These are phyloP conservation scores for Nephrotoma appendiculata DNA, from an alignment of 2,888 invertebrate species.

Conservation along the genomic window DNA sequence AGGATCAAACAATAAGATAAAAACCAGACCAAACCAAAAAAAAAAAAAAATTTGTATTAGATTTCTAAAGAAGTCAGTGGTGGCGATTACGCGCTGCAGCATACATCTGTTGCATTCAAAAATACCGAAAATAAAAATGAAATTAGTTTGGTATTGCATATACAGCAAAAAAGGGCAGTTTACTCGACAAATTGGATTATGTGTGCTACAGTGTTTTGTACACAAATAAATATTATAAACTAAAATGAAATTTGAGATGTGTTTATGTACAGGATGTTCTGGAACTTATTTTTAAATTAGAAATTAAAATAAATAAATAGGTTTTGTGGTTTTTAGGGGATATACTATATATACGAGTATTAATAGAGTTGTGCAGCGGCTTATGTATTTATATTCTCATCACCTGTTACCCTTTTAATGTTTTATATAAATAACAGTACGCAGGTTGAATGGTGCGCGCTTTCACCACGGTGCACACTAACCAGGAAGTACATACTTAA, in stretches of 20 bases:
- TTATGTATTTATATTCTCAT: not conserved
- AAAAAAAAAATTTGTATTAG: not conserved
- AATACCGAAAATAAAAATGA: not conserved
- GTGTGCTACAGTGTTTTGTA: not conserved
- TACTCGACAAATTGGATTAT: not conserved
- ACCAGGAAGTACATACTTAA: not conserved
- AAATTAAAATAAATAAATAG: not conserved
- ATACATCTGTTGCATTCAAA: not conserved
- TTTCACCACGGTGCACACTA: not conserved
- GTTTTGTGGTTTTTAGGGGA: not conserved
- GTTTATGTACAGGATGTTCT: not conserved
- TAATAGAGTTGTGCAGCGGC: not conserved
- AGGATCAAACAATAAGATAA: not conserved
- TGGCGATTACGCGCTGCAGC: not conserved
- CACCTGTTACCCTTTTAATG: not conserved
- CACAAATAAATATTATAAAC: not conserved
- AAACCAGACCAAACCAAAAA: not conserved
- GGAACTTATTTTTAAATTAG: not conserved
- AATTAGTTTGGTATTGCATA: not conserved
- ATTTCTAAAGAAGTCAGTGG: not conserved
- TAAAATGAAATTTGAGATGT: not conserved
- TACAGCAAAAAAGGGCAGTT: not conserved
- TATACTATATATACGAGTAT: not conserved
- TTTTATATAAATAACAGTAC: not conserved
- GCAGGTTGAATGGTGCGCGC: not conserved